Conservation (phyloP, 2,113 vertebrate species). For the Promerops cafer region DNA sequence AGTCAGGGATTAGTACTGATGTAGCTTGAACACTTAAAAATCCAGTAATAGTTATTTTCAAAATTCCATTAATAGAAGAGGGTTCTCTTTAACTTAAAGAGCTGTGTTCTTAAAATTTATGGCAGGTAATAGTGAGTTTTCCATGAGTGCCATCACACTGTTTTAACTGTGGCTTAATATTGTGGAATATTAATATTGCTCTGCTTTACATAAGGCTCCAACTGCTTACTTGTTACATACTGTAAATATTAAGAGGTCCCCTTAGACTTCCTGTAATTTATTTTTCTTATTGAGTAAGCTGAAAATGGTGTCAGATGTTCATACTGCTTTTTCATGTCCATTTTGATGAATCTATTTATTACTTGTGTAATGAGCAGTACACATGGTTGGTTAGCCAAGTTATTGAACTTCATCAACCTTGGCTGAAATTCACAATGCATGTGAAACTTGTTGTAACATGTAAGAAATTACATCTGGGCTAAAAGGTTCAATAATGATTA, state of each 20-base stretch:
- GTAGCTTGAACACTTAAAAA: background rate
- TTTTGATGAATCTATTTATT: conserved; percentile 93
- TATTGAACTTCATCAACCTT: conserved; percentile 95
- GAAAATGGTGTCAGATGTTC: conserved; percentile 70
- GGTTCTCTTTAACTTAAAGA: background rate
- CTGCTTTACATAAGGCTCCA: background rate
- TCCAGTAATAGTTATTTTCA: background rate
- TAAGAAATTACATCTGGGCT: conserved; percentile 80
- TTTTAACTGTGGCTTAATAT: background rate
- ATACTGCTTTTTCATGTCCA: conserved; percentile 76
- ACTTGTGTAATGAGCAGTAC: conserved; percentile 85
- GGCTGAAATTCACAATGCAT: conserved; percentile 80
- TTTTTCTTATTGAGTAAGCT: conserved; percentile 60
- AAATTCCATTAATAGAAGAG: background rate
- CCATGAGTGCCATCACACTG: background rate
- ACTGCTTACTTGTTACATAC: background rate
- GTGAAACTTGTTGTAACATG: conserved; percentile 84
- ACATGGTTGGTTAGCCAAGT: conserved; percentile 91
- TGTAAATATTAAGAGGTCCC: background rate
- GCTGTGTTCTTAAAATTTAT: background rate
- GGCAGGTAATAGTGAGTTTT: background rate
- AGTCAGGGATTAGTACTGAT: background rate
- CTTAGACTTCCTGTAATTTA: conserved; percentile 15
- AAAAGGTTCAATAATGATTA: conserved; percentile 87
- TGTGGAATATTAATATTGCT: background rate